Evolutionary conservation across 2,888 invertebrate species (phyloP), one percentile per base, ranked within the genome.

Genomic region (Baccha elongata): DNA sequence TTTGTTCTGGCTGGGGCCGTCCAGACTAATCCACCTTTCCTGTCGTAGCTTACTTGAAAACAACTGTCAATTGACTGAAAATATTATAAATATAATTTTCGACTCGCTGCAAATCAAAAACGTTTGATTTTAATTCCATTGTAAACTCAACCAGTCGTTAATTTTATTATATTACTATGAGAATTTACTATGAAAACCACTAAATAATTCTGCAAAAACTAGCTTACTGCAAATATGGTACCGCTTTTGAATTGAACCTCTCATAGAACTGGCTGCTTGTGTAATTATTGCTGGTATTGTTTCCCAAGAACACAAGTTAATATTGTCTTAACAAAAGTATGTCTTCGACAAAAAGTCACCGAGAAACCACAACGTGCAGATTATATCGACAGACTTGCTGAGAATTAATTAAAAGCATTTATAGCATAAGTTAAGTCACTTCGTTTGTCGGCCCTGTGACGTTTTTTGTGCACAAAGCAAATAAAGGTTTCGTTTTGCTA

Each of bases 341-440:
- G 40, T 40, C 13, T 37, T 74, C 26, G 48, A 11, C 26, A 60
- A 60, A 60, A 60, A 29, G 0, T 3, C 29, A 44, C 11, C 19
- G n/a, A 19, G n/a, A 46, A 67, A 44, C 62, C 55, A 53, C 50
- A 65, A 68, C 46, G 7, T 32, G 13, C 44, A 23, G 44, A 72
- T 62, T 62, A 42, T 44, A 67, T 69, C 71, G 50, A 40, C 44
- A 42, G 52, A 68, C 72, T 78, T 48, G 72, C 50, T 58, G 67
- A 52, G 78, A 83, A 83, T 73, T 73, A 83, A 78, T 78, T 78
- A 78, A 73, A 53, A 64, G 29, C 62, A n/a, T 48, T 17, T 35
- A 19, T 21, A 64, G 58, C 46, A 65, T 48, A 62, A 44, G 17
- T 48, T 15, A 48, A 46, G 52, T 52, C n/a, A 62, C 26, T 46